Evolutionary conservation across 2,797 vertebrate species (phyloP).

Genomic region (Rhinoraja longicauda): DNA sequence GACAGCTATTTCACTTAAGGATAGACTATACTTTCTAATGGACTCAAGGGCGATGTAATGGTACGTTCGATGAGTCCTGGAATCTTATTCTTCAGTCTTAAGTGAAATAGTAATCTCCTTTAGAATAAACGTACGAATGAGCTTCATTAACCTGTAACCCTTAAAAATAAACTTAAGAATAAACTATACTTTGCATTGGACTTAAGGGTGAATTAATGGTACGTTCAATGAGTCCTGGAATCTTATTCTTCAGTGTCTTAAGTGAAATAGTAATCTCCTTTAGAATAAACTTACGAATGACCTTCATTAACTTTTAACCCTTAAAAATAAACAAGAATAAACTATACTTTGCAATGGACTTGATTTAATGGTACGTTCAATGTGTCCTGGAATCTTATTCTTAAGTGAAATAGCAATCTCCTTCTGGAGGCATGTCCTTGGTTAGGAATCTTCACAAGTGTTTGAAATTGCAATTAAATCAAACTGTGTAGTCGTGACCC

Average conservation of each 20-base stretch:
- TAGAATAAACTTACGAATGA: too few species aligned
- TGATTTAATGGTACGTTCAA: background rate
- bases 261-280: background rate
- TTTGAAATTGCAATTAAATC: background rate
- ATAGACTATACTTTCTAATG: background rate
- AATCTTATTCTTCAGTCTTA: too few species aligned
- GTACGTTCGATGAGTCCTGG: background rate
- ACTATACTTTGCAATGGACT: background rate
- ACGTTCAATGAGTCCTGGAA: background rate
- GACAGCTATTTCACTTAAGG: too few species aligned
- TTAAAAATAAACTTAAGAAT: too few species aligned
- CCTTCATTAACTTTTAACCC: too few species aligned
- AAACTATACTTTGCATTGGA: background rate
- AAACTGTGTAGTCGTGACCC: background rate
- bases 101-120: background rate
- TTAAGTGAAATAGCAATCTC: background rate
- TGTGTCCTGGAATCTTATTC: background rate
- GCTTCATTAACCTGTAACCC: too few species aligned
- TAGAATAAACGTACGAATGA: too few species aligned
- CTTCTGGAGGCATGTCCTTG: background rate
- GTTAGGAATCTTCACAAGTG: background rate
- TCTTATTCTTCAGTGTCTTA: too few species aligned
- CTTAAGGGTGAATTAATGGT: background rate
- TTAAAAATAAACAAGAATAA: too few species aligned
- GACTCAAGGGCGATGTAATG: too few species aligned